A percentile compares a stretch with the other conserved stretches of the same genome.
Evolutionary conservation across 2,797 vertebrate species (phyloP).

Genomic region (Diceros bicornis): DNA sequence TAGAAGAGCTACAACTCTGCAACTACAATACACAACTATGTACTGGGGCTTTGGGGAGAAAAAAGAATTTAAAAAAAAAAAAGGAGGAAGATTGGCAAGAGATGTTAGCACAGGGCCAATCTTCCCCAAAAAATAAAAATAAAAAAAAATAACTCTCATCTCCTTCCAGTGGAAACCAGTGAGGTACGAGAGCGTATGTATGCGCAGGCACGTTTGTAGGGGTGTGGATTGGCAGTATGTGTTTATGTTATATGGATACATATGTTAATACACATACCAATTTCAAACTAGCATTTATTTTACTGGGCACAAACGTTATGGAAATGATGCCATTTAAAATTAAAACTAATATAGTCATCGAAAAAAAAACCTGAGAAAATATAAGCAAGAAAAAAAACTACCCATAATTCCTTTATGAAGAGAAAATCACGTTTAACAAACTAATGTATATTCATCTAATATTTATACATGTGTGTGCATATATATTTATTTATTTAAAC

Average conservation of each 20-base stretch:
- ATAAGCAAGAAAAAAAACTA: background rate
- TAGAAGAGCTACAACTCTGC: no score
- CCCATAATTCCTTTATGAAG: background rate
- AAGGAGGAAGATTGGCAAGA: no score
- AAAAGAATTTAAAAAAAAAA: no score
- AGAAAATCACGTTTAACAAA: background rate
- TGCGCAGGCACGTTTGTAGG: no score
- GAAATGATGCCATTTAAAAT: background rate
- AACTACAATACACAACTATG: no score
- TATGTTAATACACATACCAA: background rate
- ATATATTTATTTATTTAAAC: background rate
- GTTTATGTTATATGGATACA: background rate
- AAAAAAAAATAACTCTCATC: background rate
- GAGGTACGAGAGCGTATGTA: background rate
- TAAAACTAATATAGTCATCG: background rate
- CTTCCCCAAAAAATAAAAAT: no score
- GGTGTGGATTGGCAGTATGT: background rate
- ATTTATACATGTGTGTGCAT: background rate
- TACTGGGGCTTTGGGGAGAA: no score
- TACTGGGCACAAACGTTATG: background rate
- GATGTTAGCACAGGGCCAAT: no score
- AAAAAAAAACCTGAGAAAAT: background rate
- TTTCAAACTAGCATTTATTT: conserved; percentile 7
- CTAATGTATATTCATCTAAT: background rate
- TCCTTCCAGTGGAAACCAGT: background rate